Evolutionary conservation across 1,140 invertebrate genomes (phyloP).

Genomic region (Zaprionus lachaisei): DNA sequence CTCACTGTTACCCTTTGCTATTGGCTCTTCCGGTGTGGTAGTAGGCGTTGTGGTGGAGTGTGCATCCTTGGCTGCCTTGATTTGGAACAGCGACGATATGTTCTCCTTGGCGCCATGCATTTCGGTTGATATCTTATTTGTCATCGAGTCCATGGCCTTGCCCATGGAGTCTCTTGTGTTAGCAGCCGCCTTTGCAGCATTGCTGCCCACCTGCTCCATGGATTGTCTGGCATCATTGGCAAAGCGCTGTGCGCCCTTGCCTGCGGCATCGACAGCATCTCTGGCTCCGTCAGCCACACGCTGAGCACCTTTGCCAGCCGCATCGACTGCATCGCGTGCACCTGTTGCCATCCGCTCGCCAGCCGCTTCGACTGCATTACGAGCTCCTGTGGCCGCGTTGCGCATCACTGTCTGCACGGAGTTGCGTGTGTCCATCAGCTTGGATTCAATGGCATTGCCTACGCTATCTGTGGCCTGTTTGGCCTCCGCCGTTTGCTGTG

Average conservation of each 20-base stretch:
- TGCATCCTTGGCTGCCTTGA: slow-evolving; percentile 62
- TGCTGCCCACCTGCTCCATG: slow-evolving; percentile 62
- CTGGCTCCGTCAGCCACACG: slow-evolving; percentile 37
- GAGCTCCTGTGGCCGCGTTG: slow-evolving; percentile 65
- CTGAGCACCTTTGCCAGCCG: slow-evolving; percentile 52
- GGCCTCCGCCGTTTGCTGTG: slow-evolving; percentile 25
- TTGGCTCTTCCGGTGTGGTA: slow-evolving; percentile 59
- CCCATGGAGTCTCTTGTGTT: slow-evolving; percentile 72
- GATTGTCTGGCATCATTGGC: slow-evolving; percentile 60
- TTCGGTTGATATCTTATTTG: slow-evolving; percentile 70
- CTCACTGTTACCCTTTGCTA: slow-evolving; percentile 50
- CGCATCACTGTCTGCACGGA: slow-evolving; percentile 57
- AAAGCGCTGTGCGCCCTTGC: slow-evolving; percentile 51
- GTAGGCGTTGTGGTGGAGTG: slow-evolving; percentile 42
- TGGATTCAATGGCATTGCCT: slow-evolving; percentile 47
- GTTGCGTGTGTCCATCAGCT: slow-evolving; percentile 35
- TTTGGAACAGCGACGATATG: slow-evolving; percentile 73
- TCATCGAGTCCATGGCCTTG: slow-evolving; percentile 68
- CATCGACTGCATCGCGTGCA: slow-evolving; percentile 62
- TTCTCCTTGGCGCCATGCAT: slow-evolving; percentile 75
- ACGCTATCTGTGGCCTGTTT: slow-evolving; percentile 29
- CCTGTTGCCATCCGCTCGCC: slow-evolving; percentile 72
- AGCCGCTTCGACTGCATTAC: slow-evolving; percentile 63
- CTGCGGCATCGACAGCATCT: slow-evolving; percentile 58
- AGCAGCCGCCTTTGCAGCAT: slow-evolving; percentile 57